Evolutionary conservation across 2,113 vertebrate genomes (phyloP).

Genomic region (Serinus canaria): DNA sequence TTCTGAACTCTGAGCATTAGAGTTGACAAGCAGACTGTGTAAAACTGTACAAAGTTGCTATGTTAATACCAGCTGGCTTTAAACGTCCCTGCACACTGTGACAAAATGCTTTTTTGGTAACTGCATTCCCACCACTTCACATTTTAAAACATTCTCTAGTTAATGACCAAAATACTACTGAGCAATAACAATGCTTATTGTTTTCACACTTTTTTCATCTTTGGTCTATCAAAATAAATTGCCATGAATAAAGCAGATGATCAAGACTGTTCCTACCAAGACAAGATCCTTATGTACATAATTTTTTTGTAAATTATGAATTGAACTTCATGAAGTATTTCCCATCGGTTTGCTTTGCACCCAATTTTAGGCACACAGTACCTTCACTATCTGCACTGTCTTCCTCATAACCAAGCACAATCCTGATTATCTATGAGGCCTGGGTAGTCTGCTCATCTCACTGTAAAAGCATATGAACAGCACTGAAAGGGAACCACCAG

Average conservation of each 20-base stretch:
- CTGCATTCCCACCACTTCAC: not conserved
- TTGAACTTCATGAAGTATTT: not conserved
- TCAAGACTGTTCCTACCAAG: not conserved
- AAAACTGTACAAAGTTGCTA: not conserved
- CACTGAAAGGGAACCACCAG: not conserved
- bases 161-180: not conserved
- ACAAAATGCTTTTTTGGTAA: not conserved
- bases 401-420: not conserved
- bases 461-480: not conserved
- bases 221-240: not conserved
- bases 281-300: not conserved
- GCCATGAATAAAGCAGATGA: not conserved
- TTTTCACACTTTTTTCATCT: slow-evolving; percentile 10
- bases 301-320: not conserved
- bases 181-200: not conserved
- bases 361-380: not conserved
- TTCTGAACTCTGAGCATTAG: not conserved
- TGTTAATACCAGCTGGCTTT: not conserved
- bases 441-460: not conserved
- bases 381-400: not conserved
- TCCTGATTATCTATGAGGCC: not conserved
- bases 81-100: not conserved
- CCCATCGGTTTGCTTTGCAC: not conserved
- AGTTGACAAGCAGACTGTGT: not conserved
- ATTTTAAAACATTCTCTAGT: not conserved